These are phyloP conservation scores for Pentalonia nigronervosa DNA, from an alignment of 1,140 invertebrate species.

Conservation along the genomic window DNA sequence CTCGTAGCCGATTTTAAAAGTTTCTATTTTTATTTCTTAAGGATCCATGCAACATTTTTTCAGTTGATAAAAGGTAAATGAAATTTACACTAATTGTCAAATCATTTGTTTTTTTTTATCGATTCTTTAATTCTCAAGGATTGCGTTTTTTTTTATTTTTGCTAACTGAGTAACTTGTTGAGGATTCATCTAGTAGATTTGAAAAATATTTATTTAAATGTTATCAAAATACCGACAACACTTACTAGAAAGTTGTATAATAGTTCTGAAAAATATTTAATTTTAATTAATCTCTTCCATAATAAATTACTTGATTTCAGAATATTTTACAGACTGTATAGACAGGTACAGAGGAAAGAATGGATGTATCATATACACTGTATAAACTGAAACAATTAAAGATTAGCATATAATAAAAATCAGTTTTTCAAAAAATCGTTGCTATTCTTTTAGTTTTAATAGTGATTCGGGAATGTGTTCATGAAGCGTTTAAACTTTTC, in stretches of 20 bases:
- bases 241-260: too few relatives aligned
- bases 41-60: not conserved
- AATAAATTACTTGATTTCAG: too few relatives aligned
- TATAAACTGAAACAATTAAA: not conserved
- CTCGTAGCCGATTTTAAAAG: not conserved
- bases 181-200: not conserved
- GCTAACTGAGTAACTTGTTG: not conserved
- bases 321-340: too few relatives aligned
- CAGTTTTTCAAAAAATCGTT: not conserved
- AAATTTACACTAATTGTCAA: not conserved
- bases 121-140: not conserved
- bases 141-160: not conserved
- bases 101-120: not conserved
- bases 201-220: not conserved
- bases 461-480: not conserved
- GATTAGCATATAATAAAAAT: not conserved
- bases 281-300: too few relatives aligned
- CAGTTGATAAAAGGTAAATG: not conserved
- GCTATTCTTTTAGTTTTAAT: not conserved
- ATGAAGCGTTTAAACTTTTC: not conserved
- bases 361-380: not conserved
- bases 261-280: not conserved
- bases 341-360: not conserved
- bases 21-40: slow-evolving; percentile 26
- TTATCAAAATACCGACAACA: not conserved